These are phyloP conservation scores for Oreochromis mossambicus DNA, from an alignment of 2,797 vertebrate genomes.

Conservation along the genomic window DNA sequence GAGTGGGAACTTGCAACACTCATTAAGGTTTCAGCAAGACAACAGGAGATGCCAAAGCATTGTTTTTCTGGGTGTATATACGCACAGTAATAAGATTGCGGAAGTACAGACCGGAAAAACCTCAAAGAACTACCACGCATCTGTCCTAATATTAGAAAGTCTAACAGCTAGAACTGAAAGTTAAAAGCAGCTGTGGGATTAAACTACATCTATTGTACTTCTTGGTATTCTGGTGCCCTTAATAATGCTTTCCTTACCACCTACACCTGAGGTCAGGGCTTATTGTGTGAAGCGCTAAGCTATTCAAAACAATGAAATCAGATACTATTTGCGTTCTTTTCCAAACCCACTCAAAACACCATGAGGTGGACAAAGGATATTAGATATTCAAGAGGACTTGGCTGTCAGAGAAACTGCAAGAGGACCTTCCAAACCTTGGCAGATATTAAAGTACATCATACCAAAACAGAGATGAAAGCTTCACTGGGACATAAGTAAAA, in stretches of 20 bases:
- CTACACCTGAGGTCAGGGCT: constrained; percentile 21
- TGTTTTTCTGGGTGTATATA: not conserved
- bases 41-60: constrained; percentile 13
- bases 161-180: not conserved
- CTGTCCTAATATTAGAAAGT: not conserved
- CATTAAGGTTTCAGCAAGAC: constrained; percentile 13
- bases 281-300: not conserved
- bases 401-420: not conserved
- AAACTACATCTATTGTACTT: not conserved
- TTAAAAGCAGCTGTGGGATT: not conserved
- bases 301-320: constrained; percentile 35
- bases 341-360: constrained; percentile 32
- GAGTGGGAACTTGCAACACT: constrained; percentile 4
- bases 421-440: not conserved
- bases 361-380: constrained; percentile 18
- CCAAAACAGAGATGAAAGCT: not conserved
- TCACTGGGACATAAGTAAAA: not conserved
- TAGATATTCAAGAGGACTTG: constrained; percentile 15
- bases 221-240: not conserved
- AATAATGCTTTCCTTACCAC: not conserved
- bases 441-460: not conserved
- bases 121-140: not conserved
- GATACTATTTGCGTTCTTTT: constrained; percentile 29
- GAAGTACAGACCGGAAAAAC: not conserved
- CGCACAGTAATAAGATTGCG: not conserved